These are phyloP conservation scores for Ceratitis capitata DNA, from an alignment of 1,140 invertebrate genomes.

Conservation along the genomic window DNA sequence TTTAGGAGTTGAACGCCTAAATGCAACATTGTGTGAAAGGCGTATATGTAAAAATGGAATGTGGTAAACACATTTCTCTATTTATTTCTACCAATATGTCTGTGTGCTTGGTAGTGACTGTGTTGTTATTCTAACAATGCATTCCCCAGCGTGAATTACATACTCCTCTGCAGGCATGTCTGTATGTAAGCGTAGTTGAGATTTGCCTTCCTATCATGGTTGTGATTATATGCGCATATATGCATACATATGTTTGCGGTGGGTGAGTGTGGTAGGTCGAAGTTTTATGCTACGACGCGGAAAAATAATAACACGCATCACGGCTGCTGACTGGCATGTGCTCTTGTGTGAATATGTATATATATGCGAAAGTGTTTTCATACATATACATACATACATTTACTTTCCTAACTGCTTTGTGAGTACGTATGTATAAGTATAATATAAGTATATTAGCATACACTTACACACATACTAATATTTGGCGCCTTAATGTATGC, in stretches of 20 bases:
- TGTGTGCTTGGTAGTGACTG: neutral
- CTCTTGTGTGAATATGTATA: neutral
- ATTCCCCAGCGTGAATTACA: neutral
- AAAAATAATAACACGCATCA: neutral
- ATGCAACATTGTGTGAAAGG: slow-evolving; percentile 1
- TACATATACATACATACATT: neutral
- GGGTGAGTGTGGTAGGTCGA: slow-evolving; percentile 17
- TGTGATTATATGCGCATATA: no score
- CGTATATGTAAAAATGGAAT: neutral
- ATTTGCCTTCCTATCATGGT: no score
- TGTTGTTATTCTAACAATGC: neutral
- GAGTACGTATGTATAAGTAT: neutral
- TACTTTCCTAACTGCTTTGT: neutral
- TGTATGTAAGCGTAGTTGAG: no score
- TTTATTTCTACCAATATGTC: neutral
- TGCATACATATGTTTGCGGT: neutral
- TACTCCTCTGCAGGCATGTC: neutral
- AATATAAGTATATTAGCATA: neutral
- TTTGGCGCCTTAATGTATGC: neutral
- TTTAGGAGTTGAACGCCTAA: neutral
- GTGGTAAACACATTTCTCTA: neutral
- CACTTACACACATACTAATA: neutral
- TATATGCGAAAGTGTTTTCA: neutral
- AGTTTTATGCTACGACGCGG: slow-evolving; percentile 11
- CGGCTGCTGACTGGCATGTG: neutral